Base-by-base conservation (phyloP, 2,113 vertebrate genomes). In the Neogobius melanostomus region DNA sequence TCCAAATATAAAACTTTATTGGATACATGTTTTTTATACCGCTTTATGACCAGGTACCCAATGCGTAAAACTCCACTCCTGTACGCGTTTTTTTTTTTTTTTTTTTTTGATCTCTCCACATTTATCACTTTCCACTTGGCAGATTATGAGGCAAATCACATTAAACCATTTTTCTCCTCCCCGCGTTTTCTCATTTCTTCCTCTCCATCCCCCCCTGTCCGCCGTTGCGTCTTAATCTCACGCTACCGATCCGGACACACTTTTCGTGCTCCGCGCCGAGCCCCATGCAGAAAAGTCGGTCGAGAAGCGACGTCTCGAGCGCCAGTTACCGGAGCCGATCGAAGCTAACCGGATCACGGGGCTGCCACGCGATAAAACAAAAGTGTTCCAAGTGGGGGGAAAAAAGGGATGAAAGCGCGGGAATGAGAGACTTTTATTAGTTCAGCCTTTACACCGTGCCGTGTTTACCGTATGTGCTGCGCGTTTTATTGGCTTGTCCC, bases 361-460 rank as follows among this genome's bases (percentile, higher is more conserved):
- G 69, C 91, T 82, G 88, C 84, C 84, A 89, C 84, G 87, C 87
- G 88, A 81, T 74, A 80, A 85, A 70, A 76, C 52, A 84, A 83
- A 36, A 90, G 74, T 82, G 84, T 86, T 71, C 82, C 72, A 82
- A 92, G 88, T 85, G 85, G 82, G 76, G 85, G 81, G 75, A 77
- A 72, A 77, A 72, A 79, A 36, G 28, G 28, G 70, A 68, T 53
- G 54, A 42, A 78, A 75, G 75, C 49, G 76, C 45, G 72, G 83
- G 87, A 90, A 91, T 74, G 83, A 85, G 88, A 89, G 80, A 57
- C 88, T 83, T 89, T 93, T 93, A 93, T 93, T 93, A 93, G 90
- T 91, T 93, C 84, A 88, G 84, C 87, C 77, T 89, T 56, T 82
- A 76, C 87, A 82, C 85, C 69, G 57, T 68, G 75, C 85, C 81